Conservation (phyloP, 2,888 invertebrate species). For the Ichneumon xanthorius region DNA sequence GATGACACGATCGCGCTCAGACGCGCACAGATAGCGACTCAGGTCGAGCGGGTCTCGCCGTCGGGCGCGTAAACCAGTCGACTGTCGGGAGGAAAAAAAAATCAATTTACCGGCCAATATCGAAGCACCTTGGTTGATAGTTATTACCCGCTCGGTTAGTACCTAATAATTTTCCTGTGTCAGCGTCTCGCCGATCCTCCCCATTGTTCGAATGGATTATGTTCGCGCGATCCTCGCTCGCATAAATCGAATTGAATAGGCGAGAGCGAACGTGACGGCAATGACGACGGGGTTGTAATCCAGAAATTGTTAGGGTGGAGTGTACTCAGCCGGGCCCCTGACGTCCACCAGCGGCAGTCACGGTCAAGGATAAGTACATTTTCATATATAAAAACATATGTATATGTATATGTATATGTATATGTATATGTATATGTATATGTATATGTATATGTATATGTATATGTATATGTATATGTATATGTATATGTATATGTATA, state of each 20-base stretch:
- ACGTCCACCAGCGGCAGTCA: constrained; percentile 22
- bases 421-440: too few relatives aligned
- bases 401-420: not conserved
- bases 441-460: too few relatives aligned
- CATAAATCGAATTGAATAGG: constrained; percentile 48
- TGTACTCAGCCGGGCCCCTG: constrained; percentile 6
- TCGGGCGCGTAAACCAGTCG: constrained; percentile 11
- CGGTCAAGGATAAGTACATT: constrained; percentile 48
- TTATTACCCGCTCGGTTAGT: constrained; percentile 31
- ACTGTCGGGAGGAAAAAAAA: constrained; percentile 3
- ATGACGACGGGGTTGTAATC: constrained; percentile 23
- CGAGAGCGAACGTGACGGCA: constrained; percentile 16
- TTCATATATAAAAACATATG: constrained; percentile 28
- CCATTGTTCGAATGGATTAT: constrained; percentile 46
- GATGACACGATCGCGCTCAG: not conserved
- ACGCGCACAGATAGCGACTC: not conserved
- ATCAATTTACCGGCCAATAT: constrained; percentile 20
- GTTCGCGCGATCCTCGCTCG: constrained; percentile 33
- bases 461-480: too few relatives aligned
- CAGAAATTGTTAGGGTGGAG: constrained; percentile 50
- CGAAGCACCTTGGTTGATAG: constrained; percentile 11
- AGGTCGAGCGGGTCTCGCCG: not conserved
- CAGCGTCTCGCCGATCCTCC: constrained; percentile 43
- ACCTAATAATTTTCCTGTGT: constrained; percentile 41
- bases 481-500: too few relatives aligned